Evolutionary conservation across 37 sponge, comb jelly and placozoan genomes (phyloP), one percentile per base, ranked within the genome.

Genomic region (Axinella damicornis): DNA sequence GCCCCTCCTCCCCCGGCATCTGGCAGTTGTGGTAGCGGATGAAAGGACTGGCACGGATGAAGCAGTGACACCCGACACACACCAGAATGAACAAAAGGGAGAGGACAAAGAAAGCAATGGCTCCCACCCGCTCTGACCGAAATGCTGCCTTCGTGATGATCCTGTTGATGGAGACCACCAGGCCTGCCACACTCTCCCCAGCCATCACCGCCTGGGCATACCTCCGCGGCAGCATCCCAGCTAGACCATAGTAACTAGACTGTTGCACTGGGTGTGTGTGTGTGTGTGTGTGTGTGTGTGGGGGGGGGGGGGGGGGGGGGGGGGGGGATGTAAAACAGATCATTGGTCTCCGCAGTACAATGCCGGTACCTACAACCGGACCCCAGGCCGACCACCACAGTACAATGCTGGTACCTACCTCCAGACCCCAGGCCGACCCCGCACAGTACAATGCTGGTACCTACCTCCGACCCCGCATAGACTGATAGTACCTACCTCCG

Each of bases 191-290:
- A 84, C 92, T 86, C 70, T 96, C 97, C 31, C 97, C 97, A 37
- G 85, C 74, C 92, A 93, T 88, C 24, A 96, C 69, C 77, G 53
- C 97, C 91, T 93, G 92, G 34, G 89, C 71, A 82, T 94, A 93
- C 76, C 59, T 71, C 32, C 57, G 63, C 0, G 97, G 94, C 0
- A 96, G 80, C 92, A 96, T 94, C 14, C 94, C 93, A 2, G 94
- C 76, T 22, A 94, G 82, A 6, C 97, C 97, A 83, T 96, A 96
- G 68, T 87, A 94, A 61, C 92, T 94, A 16, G 94, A 88, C 89
- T 96, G 94, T 65, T 96, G 97, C 24, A 92, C 93, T 84, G 73
- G 22, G 41, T 65, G 83, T 61, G 34, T 27, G 69, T 68, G 69
- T 68, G 69, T 71, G 73, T 71, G 79, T 28, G 25, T 81, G 77